Evolutionary conservation across 2,113 vertebrate species (phyloP), one percentile per base, ranked within the genome.

Genomic region (Chitala chitala): DNA sequence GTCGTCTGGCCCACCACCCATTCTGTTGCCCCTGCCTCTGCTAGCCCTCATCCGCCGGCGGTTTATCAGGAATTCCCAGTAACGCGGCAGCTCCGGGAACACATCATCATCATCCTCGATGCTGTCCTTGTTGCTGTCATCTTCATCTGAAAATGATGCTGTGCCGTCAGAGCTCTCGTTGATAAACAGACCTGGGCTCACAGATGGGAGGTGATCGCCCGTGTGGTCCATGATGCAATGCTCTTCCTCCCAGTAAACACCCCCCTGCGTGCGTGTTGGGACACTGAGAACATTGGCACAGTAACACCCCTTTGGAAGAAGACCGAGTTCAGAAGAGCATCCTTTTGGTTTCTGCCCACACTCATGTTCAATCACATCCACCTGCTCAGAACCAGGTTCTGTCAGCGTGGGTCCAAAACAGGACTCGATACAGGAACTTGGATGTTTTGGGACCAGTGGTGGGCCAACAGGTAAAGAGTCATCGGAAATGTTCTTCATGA

Each of bases 201-300:
- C 46, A 69, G 3, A 44, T 61, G 58, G 56, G 36, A 44, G 36
- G 42, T 12, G 10, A 24, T 8, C 15, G 17, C 63, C 24, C 1
- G 5, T n/a, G 36, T 66, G 40, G 22, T 22, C n/a, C n/a, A 26
- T 26, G 40, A 22, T 24, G 24, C 10, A 7, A 22, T 33, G 38
- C 20, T 33, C 22, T 20, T 0, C 75, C 76, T 56, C 90, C 87
- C 17, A 85, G 81, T 87, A 93, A 94, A 0, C 89, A 74, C 42
- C 91, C 90, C 50, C 24, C 85, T 91, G 0, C 84, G 80, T 74
- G 71, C 92, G 86, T 68, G 89, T 90, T 13, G 91, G 77, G 51
- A 92, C 76, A 70, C 84, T 84, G 26, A 84, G 79, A 40, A 84
- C 77, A 36, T 89, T 82, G 20, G 26, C n/a, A 1, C 76, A 56